phyloP scores from a whole-genome alignment of 2,888 invertebrate genomes.

The Elmis aenea region DNA sequence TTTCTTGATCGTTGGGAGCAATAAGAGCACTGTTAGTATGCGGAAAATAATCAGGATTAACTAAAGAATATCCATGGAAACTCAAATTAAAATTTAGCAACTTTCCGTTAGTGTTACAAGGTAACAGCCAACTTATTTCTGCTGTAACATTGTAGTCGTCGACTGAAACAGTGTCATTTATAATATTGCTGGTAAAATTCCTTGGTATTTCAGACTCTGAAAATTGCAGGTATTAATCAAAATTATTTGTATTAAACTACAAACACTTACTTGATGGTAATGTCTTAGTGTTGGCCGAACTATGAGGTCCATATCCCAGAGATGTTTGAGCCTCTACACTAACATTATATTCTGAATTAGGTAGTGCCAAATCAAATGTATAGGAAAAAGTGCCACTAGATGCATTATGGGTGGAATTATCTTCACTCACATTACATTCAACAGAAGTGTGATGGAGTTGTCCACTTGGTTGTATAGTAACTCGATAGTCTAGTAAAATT shows the following conservation, averaged over 20 bases:
- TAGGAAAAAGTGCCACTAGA: not conserved
- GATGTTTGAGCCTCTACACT: not conserved
- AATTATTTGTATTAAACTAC: not conserved
- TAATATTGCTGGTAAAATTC: not conserved
- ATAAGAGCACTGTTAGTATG: not conserved
- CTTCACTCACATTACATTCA: not conserved
- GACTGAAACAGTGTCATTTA: not conserved
- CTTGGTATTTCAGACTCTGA: not conserved
- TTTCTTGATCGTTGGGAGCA: not conserved
- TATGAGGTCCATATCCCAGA: not conserved
- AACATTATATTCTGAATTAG: not conserved
- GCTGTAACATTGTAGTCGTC: not conserved
- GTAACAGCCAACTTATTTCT: not conserved
- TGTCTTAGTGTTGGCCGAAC: not conserved
- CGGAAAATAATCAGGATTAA: not conserved
- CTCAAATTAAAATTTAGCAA: not conserved
- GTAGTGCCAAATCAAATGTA: not conserved
- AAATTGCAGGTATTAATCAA: not conserved
- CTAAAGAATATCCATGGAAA: not conserved
- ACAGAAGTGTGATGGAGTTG: not conserved
- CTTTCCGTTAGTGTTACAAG: constrained; percentile 1
- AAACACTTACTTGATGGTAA: not conserved
- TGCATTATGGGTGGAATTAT: too few species aligned
- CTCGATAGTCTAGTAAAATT: not conserved
- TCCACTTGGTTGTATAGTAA: not conserved